Base-by-base conservation (phyloP, 1,140 invertebrate genomes). In the Plodia interpunctella region DNA sequence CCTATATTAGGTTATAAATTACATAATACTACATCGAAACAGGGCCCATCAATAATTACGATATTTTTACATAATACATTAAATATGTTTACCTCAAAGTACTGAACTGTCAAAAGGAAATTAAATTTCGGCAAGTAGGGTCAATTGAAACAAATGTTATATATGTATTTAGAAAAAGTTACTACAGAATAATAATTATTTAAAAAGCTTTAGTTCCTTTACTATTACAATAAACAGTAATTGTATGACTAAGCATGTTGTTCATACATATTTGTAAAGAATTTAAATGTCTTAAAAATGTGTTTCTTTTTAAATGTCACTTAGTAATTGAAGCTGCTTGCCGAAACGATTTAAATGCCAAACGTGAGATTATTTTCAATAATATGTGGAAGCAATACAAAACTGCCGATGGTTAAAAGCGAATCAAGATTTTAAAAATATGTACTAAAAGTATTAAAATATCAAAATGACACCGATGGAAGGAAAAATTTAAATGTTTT, bases 331-430 rank as follows among this genome's bases (percentile, higher is more conserved):
- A 44, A 44, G 13, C 15, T 15, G 38, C 38, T 44, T 15, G 51
- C 21, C 51, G 21, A n/a, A 53, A 53, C 49, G 21, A 53, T 17
- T 54, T 62, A 68, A 60, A 68, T 78, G 79, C 78, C 76, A 81
- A 76, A 63, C 73, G 72, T 72, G 81, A 87, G 76, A 82, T 83
- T 71, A 78, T 74, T 25, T 70, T 71, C 62, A 85, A 85, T 85
- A 87, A 83, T 87, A 87, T 85, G 75, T 87, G 84, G 84, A 87
- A 87, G 82, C 68, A 68, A 68, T 80, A 74, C 65, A 70, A 68
- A 69, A 64, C 44, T 59, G 57, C 50, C 53, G 15, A 19, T 59
- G 18, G 49, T 32, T 25, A 25, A 25, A 25, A 25, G 21, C 21
- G 5, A 35, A 53, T n/a, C n/a, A 15, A 44, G n/a, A 5, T 44